phyloP scores from a whole-genome alignment of 1,140 invertebrate species.

The Drosophila setifemur region DNA sequence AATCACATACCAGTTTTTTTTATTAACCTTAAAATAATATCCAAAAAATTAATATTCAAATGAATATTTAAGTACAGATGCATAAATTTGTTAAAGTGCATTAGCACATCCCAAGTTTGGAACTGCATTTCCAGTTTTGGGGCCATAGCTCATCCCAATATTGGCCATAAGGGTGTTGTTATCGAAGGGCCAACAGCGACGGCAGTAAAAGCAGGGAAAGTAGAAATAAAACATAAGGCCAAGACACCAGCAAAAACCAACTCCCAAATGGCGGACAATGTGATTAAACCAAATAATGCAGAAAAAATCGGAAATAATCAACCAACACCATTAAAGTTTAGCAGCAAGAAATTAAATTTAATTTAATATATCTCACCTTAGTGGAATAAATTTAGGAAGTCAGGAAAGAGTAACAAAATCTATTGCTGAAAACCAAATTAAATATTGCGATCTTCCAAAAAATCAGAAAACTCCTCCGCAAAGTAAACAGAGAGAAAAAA shows the following conservation, averaged over 20 bases:
- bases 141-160: conserved; percentile 9
- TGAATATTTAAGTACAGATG: too few species aligned
- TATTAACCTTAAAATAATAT: too few species aligned
- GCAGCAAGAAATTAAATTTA: too few species aligned
- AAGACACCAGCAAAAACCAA: too few species aligned
- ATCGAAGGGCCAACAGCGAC: conserved; percentile 30
- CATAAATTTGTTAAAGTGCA: not conserved
- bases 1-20: too few species aligned
- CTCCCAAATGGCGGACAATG: too few species aligned
- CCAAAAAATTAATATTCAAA: too few species aligned
- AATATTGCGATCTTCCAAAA: not conserved
- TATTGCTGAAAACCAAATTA: too few species aligned
- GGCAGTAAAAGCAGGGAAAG: conserved; percentile 3
- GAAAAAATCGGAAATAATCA: too few species aligned
- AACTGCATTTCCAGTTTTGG: not conserved
- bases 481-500: conserved; percentile 13
- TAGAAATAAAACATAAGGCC: not conserved
- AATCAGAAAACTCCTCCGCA: not conserved
- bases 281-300: conserved; percentile 9
- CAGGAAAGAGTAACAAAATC: too few species aligned
- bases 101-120: not conserved
- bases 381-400: too few species aligned
- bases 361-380: too few species aligned
- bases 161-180: conserved; percentile 67
- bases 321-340: not conserved